phyloP scores from a whole-genome alignment of 2,113 vertebrate species.

The Phyllostomus discolor region DNA sequence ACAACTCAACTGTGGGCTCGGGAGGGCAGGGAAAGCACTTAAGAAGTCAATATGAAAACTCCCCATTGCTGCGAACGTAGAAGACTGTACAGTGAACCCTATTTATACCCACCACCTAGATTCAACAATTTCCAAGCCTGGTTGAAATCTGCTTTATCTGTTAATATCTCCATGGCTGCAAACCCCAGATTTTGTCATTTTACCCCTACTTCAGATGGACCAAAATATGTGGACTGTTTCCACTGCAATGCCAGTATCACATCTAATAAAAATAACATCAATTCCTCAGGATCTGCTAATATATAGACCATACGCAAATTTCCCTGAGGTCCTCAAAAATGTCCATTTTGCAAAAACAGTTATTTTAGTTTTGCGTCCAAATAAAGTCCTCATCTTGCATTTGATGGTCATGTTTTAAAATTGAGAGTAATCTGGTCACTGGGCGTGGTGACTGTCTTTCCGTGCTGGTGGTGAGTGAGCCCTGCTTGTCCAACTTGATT shows the following conservation, averaged over 20 bases:
- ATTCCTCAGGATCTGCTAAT: not conserved
- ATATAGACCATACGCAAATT: not conserved
- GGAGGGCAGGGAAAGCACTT: not conserved
- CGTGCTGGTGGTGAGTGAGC: not conserved
- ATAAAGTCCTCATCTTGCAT: not conserved
- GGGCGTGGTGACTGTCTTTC: no score
- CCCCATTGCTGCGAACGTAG: not conserved
- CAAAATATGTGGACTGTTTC: not conserved
- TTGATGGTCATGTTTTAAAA: not conserved
- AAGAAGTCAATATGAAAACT: not conserved
- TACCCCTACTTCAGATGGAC: not conserved
- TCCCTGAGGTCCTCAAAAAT: not conserved
- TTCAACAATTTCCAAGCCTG: not conserved
- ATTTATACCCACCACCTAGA: not conserved
- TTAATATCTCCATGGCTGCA: not conserved
- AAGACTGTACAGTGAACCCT: not conserved
- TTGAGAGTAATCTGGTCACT: no score
- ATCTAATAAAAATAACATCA: not conserved
- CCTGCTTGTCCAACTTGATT: not conserved
- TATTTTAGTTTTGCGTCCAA: not conserved
- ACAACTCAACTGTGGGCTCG: not conserved
- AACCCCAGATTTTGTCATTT: not conserved
- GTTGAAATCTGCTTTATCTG: not conserved
- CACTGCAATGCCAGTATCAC: not conserved
- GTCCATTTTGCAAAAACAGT: not conserved